These are phyloP conservation scores for Xiphophorus birchmanni DNA, from an alignment of 2,797 vertebrate genomes.

Conservation along the genomic window DNA sequence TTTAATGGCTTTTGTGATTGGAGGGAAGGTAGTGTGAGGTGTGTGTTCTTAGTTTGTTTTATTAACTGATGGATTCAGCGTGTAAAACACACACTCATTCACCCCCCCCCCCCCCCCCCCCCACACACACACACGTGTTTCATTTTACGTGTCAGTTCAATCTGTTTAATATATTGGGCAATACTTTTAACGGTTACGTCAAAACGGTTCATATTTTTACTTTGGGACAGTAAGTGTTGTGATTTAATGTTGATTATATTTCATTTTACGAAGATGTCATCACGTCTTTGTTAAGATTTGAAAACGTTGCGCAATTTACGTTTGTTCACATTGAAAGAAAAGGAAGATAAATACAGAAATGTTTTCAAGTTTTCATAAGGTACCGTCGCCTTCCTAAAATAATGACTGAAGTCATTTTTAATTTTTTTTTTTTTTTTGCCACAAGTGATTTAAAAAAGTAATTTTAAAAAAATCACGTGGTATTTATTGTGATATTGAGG, in stretches of 20 bases:
- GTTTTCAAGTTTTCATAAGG: too few species aligned
- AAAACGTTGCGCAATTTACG: not conserved
- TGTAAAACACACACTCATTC: slow-evolving; percentile 22
- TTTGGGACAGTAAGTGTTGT: not conserved
- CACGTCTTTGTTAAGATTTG: not conserved
- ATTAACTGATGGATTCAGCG: slow-evolving; percentile 41
- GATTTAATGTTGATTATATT: not conserved
- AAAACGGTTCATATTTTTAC: not conserved
- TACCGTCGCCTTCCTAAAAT: too few species aligned
- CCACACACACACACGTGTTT: not conserved
- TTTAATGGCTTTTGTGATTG: slow-evolving; percentile 72
- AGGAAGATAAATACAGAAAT: not conserved
- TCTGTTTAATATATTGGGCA: not conserved
- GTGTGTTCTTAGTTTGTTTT: slow-evolving; percentile 15
- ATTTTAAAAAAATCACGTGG: too few species aligned
- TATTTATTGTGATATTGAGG: not conserved
- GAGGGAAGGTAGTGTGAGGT: slow-evolving; percentile 59
- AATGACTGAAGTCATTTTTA: too few species aligned
- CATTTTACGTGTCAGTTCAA: not conserved
- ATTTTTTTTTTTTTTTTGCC: too few species aligned
- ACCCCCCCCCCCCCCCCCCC: slow-evolving; percentile 4
- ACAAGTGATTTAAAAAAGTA: too few species aligned
- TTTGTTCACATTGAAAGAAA: not conserved
- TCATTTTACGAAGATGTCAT: not conserved
- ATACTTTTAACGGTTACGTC: not conserved